Evolutionary conservation across 2,113 vertebrate genomes (phyloP), one percentile per base, ranked within the genome.

Genomic region (Phoenicopterus ruber): DNA sequence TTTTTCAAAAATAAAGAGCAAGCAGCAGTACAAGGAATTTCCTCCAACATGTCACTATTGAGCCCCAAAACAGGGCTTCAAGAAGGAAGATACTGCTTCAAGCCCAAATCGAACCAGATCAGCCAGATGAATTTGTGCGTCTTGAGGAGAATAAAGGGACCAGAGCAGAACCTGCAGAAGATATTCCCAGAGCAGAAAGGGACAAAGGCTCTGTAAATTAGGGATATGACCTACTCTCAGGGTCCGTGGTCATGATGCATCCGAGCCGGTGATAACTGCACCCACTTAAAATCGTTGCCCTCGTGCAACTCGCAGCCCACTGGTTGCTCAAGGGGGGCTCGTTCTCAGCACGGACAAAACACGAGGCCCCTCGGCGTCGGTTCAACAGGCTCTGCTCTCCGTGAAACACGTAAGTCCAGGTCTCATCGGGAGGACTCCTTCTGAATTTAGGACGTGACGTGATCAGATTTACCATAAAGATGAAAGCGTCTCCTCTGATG

Each of bases 381-480:
- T 28, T 40, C 70, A 32, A 22, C 47, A 8, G 6, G 2, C 20
- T 34, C 52, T 12, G 44, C 52, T 59, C 70, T 1, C 28, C 4
- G 42, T 22, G 69, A 6, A 36, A 13, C 44, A 10, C 36, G 4
- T 3, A 10, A 74, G n/a, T 6, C 46, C 42, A 17, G 87, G 42
- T 26, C 26, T 58, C 49, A 2, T 29, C 26, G 3, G 9, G 54
- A 88, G 67, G 49, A 21, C 44, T 58, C 66, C 66, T 28, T 72
- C 91, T 32, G 91, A 88, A 94, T 97, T 82, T 70, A 20, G 95
- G 95, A 31, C 0, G 46, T 65, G 94, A 71, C 19, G 61, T 8
- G 66, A 62, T 65, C 93, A 85, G 89, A 93, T 90, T 67, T 10
- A 96, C 91, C 86, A 71, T 13, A 4, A 54, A 91, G 93, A 97